phyloP scores from a whole-genome alignment of 2,797 vertebrate genomes.

The Otolemur crassicaudatus region DNA sequence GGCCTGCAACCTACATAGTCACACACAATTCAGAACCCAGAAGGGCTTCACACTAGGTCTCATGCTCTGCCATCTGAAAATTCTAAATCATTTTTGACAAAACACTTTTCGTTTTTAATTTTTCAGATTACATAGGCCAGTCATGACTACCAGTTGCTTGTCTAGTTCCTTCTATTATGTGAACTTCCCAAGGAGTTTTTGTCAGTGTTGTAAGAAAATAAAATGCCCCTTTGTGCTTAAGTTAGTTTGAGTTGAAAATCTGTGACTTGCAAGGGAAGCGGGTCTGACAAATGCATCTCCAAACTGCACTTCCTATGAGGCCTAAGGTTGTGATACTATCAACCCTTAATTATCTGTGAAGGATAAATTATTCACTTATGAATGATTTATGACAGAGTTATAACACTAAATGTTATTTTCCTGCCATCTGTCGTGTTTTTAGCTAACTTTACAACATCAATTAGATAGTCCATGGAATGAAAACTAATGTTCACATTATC shows the following conservation, averaged over 20 bases:
- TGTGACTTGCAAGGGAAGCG: neutral
- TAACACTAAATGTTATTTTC: slow-evolving; percentile 70
- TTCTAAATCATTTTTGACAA: slow-evolving; percentile 16
- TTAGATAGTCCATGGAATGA: slow-evolving; percentile 41
- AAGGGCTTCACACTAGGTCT: neutral
- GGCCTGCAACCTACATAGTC: fast-evolving
- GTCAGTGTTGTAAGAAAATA: slow-evolving; percentile 6
- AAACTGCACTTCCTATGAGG: slow-evolving; percentile 21
- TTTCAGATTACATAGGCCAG: neutral
- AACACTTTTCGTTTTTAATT: neutral
- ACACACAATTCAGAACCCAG: neutral
- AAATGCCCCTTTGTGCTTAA: slow-evolving; percentile 20
- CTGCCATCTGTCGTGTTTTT: slow-evolving; percentile 70
- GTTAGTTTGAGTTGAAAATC: slow-evolving; percentile 31
- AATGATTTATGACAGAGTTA: slow-evolving; percentile 70
- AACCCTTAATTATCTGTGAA: slow-evolving; percentile 62
- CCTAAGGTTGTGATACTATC: slow-evolving; percentile 3
- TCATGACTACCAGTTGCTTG: neutral
- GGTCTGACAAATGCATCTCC: neutral
- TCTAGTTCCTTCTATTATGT: neutral
- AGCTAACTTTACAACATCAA: slow-evolving; percentile 53
- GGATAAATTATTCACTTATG: slow-evolving; percentile 61
- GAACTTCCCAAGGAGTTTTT: slow-evolving; percentile 3
- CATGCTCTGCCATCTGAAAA: neutral
- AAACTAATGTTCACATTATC: slow-evolving; percentile 57